Evolutionary conservation across 2,113 vertebrate species (phyloP).

Genomic region (Fukomys damarensis): DNA sequence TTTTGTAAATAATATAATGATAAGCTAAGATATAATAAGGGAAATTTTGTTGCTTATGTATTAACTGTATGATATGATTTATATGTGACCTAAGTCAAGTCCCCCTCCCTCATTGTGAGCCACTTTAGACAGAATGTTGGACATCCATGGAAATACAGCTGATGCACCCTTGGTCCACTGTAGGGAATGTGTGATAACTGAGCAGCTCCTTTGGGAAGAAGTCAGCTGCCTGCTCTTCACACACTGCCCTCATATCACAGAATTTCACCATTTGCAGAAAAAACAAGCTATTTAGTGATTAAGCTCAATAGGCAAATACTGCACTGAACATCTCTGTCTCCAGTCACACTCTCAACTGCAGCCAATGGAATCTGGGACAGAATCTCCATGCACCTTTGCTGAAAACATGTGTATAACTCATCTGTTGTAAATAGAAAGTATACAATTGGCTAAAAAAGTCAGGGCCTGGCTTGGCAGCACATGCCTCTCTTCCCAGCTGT

Average conservation of each 20-base stretch:
- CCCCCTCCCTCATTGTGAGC: background rate
- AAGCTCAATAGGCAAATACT: background rate
- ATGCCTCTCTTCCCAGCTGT: background rate
- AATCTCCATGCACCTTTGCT: background rate
- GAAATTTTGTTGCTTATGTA: background rate
- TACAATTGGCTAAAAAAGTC: background rate
- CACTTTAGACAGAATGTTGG: background rate
- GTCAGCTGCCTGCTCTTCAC: background rate
- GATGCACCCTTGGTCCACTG: background rate
- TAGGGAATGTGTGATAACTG: background rate
- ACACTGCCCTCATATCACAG: background rate
- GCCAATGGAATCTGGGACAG: background rate
- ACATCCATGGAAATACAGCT: background rate
- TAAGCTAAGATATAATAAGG: background rate
- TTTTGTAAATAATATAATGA: background rate
- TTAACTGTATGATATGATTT: background rate
- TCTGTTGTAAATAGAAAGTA: background rate
- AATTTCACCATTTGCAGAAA: background rate
- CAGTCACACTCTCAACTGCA: background rate
- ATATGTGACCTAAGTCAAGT: background rate
- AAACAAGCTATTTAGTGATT: background rate
- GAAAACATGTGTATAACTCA: background rate
- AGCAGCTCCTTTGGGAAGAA: background rate
- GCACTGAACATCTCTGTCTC: background rate
- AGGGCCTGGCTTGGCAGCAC: background rate